Percentiles rank a stretch among this genome's conserved stretches.
These are phyloP conservation scores for Nipponacmea schrenckii DNA, from an alignment of 2,888 invertebrate species.

Conservation along the genomic window DNA sequence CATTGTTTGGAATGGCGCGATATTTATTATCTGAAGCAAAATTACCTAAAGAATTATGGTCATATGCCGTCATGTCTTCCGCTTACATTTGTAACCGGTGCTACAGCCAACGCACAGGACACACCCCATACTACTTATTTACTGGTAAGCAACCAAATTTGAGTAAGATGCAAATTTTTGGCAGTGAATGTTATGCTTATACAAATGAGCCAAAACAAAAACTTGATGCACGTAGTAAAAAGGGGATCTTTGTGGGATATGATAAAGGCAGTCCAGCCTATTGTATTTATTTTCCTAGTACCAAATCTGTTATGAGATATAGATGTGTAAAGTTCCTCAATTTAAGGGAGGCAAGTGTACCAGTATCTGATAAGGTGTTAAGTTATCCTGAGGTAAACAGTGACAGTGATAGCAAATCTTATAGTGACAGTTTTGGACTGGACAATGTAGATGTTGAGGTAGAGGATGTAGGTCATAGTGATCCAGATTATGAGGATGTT, in stretches of 20 bases:
- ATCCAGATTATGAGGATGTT: not conserved
- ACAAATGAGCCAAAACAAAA: conserved; percentile 21
- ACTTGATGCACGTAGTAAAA: conserved; percentile 25
- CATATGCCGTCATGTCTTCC: conserved; percentile 18
- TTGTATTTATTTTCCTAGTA: conserved; percentile 23
- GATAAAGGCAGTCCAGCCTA: conserved; percentile 21
- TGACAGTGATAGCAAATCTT: too few relatives aligned
- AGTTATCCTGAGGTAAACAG: too few relatives aligned
- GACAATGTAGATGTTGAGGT: too few relatives aligned
- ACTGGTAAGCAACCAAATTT: conserved; percentile 24
- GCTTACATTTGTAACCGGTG: conserved; percentile 31
- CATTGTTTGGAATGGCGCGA: conserved; percentile 32
- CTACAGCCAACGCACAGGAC: conserved; percentile 14
- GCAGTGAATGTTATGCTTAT: conserved; percentile 27
- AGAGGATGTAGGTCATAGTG: too few relatives aligned
- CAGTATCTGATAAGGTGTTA: too few relatives aligned
- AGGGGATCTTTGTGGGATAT: conserved; percentile 24
- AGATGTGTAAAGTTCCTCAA: conserved; percentile 19
- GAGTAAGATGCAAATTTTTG: conserved; percentile 26
- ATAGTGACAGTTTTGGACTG: too few relatives aligned
- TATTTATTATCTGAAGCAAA: conserved; percentile 24
- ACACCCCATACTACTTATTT: conserved; percentile 22
- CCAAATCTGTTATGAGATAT: conserved; percentile 6
- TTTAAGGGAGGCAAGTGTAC: too few relatives aligned
- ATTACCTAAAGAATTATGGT: too few relatives aligned